Base-by-base conservation (phyloP, 2,113 vertebrate species). In the Trematocara nigrifrons region DNA sequence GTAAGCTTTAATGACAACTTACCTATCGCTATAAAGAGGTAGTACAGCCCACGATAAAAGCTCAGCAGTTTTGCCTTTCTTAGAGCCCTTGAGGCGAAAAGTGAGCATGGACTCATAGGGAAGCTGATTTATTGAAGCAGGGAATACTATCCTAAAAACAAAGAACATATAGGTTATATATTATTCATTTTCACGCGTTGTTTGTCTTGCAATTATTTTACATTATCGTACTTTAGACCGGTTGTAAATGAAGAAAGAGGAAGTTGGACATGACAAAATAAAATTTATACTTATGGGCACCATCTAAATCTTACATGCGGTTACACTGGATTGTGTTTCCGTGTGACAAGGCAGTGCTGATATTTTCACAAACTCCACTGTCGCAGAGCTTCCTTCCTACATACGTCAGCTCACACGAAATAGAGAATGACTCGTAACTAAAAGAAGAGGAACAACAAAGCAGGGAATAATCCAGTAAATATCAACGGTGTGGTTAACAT, bases 101-200 rank as follows among this genome's bases (percentile, higher is more conserved):
- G 85, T 95, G 87, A 96, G 18, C 95, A 96, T 95, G 89, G 83
- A 83, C 57, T 96, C 96, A 51, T 95, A 95, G 0, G 95, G 96
- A 51, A 96, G 91, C 81, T 91, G 31, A 31, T 88, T 93, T 1
- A 96, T 81, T 4, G 26, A 90, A 29, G 95, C 77, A 15, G 95
- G 93, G 49, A 96, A 96, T 54, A 91, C 93, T 91, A 96, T 93
- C 89, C 96, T 96, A 54, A 74, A 54, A 77, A 83, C 13, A 6
- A 83, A 49, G 89, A 71, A 78, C 5, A 86, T 1, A 69, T 1
- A 87, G 3, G 26, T 76, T 51, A 76, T 38, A 38, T 66, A 12
- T 66, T 66, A 31, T 8, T 33, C 2, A 18, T 49, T 51, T 76
- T 2, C 26, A 76, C 29, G 0, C 26, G 0, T 76, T 76, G 45